A percentile compares a stretch with the other conserved stretches of the same genome.
Conservation (phyloP, 2,797 vertebrate species). For the Mallotus villosus region DNA sequence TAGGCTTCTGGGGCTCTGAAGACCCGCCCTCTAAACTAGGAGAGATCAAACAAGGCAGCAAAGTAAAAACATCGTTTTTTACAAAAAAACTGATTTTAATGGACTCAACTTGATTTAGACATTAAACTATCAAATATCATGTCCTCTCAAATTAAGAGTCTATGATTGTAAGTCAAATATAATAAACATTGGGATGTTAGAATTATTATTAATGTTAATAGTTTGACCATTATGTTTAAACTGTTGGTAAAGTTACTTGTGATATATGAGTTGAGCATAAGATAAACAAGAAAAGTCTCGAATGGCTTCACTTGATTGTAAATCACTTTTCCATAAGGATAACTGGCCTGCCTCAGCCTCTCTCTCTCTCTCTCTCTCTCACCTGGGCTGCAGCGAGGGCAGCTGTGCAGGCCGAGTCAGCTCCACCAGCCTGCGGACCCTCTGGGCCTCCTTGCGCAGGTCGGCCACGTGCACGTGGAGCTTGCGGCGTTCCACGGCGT, state of each 20-base stretch:
- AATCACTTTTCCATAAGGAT: too few relatives aligned
- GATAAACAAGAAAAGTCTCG: too few relatives aligned
- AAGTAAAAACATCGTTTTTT: neutral
- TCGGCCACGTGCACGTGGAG: conserved; percentile 77
- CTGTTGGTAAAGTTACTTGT: too few relatives aligned
- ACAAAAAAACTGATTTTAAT: neutral
- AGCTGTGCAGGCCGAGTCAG: conserved; percentile 77
- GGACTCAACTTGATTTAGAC: neutral
- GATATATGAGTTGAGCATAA: too few relatives aligned
- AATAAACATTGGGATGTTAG: too few relatives aligned
- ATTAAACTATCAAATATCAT: neutral
- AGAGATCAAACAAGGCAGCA: neutral
- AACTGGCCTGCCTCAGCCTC: neutral
- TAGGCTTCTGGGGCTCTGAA: conserved; percentile 75
- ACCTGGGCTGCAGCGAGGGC: conserved; percentile 45
- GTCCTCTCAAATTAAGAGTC: too few relatives aligned
- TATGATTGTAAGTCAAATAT: too few relatives aligned
- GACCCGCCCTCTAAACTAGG: conserved; percentile 56
- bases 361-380: neutral
- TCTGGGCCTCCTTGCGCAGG: conserved; percentile 78
- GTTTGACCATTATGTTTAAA: too few relatives aligned
- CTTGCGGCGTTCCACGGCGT: conserved; percentile 72
- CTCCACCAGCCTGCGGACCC: conserved; percentile 77
- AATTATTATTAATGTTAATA: too few relatives aligned
- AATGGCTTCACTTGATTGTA: too few relatives aligned